A percentile compares a stretch with the other conserved stretches of the same genome.
These are phyloP conservation scores for Trypoxylon attenuatum DNA, from an alignment of 2,888 invertebrate genomes.

Conservation along the genomic window DNA sequence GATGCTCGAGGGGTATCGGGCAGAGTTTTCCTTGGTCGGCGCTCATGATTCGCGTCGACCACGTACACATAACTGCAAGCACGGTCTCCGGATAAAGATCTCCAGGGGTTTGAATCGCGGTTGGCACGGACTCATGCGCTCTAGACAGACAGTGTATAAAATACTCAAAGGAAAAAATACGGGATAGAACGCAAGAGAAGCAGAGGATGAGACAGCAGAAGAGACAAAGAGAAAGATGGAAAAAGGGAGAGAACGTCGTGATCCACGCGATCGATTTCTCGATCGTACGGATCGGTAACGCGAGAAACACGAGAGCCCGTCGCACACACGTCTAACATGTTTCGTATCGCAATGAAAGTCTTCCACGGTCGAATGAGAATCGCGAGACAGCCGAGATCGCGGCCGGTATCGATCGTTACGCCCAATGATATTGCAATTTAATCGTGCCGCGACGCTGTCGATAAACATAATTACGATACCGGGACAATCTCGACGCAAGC, in stretches of 20 bases:
- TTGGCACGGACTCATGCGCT: constrained; percentile 41
- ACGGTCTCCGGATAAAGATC: constrained; percentile 42
- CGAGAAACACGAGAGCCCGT: constrained; percentile 22
- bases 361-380: constrained; percentile 20
- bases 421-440: constrained; percentile 40
- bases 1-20: constrained; percentile 23
- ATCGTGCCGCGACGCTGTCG: constrained; percentile 22
- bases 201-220: constrained; percentile 11
- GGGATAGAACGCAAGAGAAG: no score
- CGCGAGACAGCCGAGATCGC: background rate
- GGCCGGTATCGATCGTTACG: constrained; percentile 35
- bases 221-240: constrained; percentile 6
- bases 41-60: constrained; percentile 42
- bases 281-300: constrained; percentile 45
- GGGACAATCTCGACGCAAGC: no score
- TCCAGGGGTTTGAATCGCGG: constrained; percentile 31
- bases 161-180: constrained; percentile 11
- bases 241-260: constrained; percentile 31
- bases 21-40: constrained; percentile 37
- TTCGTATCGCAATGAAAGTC: constrained; percentile 46
- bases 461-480: background rate
- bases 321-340: constrained; percentile 37
- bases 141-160: constrained; percentile 33
- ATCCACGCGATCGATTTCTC: constrained; percentile 47
- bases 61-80: constrained; percentile 40